Base-by-base conservation (phyloP, 2,113 vertebrate genomes). In the Saimiri boliviensis region DNA sequence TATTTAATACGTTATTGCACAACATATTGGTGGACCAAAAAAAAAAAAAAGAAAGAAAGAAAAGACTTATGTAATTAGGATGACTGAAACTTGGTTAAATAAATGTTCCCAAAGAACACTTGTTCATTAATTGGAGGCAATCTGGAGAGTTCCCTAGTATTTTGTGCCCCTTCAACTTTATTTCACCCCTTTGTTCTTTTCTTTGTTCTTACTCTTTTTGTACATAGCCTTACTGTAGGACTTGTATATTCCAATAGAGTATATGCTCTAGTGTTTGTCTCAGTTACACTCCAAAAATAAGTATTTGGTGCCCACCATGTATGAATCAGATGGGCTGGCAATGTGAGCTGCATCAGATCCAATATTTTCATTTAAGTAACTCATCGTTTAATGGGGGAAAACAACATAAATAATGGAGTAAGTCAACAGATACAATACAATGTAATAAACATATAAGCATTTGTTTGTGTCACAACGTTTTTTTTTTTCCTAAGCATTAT, bases 51-150 rank as follows among this genome's bases (percentile, higher is more conserved):
- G 42, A 76, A 27, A 11, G 3, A 68, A 68, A 70, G 32, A 35
- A 83, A 84, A 49, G 1, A 20, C 35, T 30, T 77, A 4, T 94
- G 47, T 95, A 94, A 92, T 96, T 90, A 96, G 30, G 11, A 42
- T 89, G 81, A 74, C 66, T 95, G 77, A 86, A 92, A 89, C 74
- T 32, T 93, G 70, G 40, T 93, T 96, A 63, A 94, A 82, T 87
- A 92, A 90, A 84, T 76, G 25, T 77, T 98, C 45, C 54, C 45
- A 89, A 77, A 82, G 83, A 93, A 93, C 5, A 3, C 32, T 58
- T 94, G 79, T 76, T 96, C 95, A 88, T 90, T 96, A 93, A 86
- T 58, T 93, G 89, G 37, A 66, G 74, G 40, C 74, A 89, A 74
- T 45, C 35, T 73, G 84, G 9, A 80, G 89, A 68, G 52, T 76